phyloP scores from a whole-genome alignment of 1,140 invertebrate genomes.

The Belonocnema kinseyi region DNA sequence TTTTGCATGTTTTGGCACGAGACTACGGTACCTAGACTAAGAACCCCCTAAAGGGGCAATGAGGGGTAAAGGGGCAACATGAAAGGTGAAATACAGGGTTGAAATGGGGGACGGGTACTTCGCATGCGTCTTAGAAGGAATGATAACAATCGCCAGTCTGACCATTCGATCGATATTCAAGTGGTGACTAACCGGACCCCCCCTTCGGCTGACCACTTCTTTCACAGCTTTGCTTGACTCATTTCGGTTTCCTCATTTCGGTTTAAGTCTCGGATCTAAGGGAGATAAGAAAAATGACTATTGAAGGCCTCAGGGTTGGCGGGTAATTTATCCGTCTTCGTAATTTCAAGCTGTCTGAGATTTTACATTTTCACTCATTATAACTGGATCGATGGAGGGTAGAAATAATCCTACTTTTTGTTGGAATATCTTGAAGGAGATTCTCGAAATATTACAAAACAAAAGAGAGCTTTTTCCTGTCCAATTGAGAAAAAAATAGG shows the following conservation, averaged over 20 bases:
- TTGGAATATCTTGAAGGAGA: not conserved
- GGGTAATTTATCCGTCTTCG: not conserved
- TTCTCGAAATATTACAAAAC: no score
- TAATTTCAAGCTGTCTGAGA: not conserved
- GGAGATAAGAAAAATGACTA: conserved; percentile 15
- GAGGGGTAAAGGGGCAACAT: not conserved
- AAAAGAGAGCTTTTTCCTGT: no score
- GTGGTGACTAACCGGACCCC: conserved; percentile 26
- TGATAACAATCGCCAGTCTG: conserved; percentile 27
- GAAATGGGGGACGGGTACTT: not conserved
- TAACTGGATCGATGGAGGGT: not conserved
- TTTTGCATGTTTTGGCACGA: conserved; percentile 28
- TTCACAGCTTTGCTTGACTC: conserved; percentile 19
- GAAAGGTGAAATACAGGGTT: no score
- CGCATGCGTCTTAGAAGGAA: conserved; percentile 28
- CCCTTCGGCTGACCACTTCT: not conserved
- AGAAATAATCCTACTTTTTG: not conserved
- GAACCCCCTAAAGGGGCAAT: not conserved
- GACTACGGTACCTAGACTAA: conserved; percentile 10
- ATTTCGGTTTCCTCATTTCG: conserved; percentile 15
- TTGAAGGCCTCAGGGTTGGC: not conserved
- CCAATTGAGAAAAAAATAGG: no score
- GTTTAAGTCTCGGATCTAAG: not conserved
- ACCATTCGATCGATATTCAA: conserved; percentile 30
- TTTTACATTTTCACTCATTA: not conserved